Percentiles rank a stretch among this genome's conserved stretches.
phyloP scores from a whole-genome alignment of 2,113 vertebrate genomes.

The Syngnathus scovelli region DNA sequence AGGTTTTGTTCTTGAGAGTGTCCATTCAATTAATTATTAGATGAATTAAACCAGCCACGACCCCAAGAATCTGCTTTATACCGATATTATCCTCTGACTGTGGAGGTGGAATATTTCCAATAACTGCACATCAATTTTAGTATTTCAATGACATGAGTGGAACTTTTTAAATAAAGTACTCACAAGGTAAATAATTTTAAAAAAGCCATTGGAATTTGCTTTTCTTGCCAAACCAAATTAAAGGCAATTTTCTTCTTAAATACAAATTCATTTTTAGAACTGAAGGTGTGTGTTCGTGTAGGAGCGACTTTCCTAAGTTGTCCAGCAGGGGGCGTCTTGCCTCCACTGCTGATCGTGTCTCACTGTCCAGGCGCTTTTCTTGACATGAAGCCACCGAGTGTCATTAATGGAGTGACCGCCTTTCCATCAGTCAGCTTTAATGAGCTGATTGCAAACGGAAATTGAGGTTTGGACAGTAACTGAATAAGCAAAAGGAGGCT shows the following conservation, averaged over 20 bases:
- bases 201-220: neutral
- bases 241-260: neutral
- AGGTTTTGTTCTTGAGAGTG: conserved; percentile 8
- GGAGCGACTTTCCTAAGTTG: neutral
- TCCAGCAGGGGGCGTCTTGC: conserved; percentile 58
- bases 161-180: neutral
- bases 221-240: neutral
- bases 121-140: neutral
- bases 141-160: neutral
- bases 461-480: conserved; percentile 60
- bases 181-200: neutral
- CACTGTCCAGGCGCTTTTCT: conserved; percentile 8
- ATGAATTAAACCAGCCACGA: conserved; percentile 28
- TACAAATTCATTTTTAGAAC: neutral
- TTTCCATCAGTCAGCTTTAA: conserved; percentile 50
- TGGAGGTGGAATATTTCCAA: neutral
- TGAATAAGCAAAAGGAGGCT: conserved; percentile 48
- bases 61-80: conserved; percentile 8
- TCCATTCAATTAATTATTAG: conserved; percentile 40
- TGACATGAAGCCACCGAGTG: conserved; percentile 18
- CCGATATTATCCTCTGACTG: neutral
- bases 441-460: conserved; percentile 52
- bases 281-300: neutral
- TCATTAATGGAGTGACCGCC: conserved; percentile 45
- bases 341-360: conserved; percentile 22